Base-by-base conservation (phyloP, 2,113 vertebrate species). In the Leptosomus discolor region DNA sequence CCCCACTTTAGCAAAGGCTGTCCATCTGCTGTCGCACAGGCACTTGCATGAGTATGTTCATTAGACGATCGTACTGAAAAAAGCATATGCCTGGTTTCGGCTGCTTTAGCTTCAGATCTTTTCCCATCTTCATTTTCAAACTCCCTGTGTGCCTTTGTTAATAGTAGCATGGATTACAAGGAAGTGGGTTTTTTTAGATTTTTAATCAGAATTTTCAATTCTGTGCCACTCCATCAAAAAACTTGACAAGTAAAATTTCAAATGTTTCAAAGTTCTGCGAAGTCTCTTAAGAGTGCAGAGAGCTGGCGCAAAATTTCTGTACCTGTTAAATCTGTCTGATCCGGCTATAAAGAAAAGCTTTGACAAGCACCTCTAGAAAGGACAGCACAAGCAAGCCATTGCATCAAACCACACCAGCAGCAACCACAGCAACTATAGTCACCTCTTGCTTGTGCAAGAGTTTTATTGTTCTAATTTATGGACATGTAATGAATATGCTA, bases 11-110 rank as follows among this genome's bases (percentile, higher is more conserved):
- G 4, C 12, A 37, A 36, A 50, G 45, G 32, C 67, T 22, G 1
- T 5, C 2, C 0, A 2, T 21, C 46, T n/a, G 41, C 51, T 39
- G 29, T 4, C 69, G 26, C 3, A 3, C 29, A 26, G 41, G 46
- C 22, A 10, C 63, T 34, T 29, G 43, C 30, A 43, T 7, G 21
- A 18, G 18, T 19, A 30, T 0, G 3, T 14, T 46, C 15, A 20
- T 24, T n/a, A 58, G 63, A 22, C 32, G 68, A 37, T 39, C 54
- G 21, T 6, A 21, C 46, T 29, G 24, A 21, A 45, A 26, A 34
- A 73, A 41, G 30, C 53, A 12, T 4, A 6, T 18, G 32, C 60
- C 32, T 53, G 37, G 7, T 67, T 77, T 39, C 34, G 57, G 48
- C 37, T 74, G 60, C 22, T 54, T 69, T 43, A 54, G 32, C 45